Evolutionary conservation across 1,140 invertebrate species (phyloP), one percentile per base, ranked within the genome.

Genomic region (Elysia chlorotica): DNA sequence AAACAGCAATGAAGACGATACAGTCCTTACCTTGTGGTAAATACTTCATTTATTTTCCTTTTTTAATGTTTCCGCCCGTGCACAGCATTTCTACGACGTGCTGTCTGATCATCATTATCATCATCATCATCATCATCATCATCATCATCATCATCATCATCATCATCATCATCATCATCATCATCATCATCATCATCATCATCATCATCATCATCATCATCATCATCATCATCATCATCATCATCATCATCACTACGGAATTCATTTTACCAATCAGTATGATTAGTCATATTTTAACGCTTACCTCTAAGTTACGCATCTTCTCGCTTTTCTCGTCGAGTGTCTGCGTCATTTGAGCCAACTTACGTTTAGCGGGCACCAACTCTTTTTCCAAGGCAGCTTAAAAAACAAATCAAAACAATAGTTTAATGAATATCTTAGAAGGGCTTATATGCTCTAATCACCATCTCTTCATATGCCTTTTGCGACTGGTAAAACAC

Each of bases 241-340:
- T 19, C 57, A 61, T 19, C 57, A 61, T 19, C 57, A 61, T 19
- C 57, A 61, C 10, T 30, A 14, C 14, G 10, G 25, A 30, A 19
- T 23, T 14, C 57, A 48, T 10, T 48, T 48, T 48, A 14, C n/a
- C n/a, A 48, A 48, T 23, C 23, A 23, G 10, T 48, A 48, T 48
- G 41, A 48, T 48, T 14, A 10, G n/a, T 48, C n/a, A 14, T 48
- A 48, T 48, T 48, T 48, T 48, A 14, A 48, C 21, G 23, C 31
- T 54, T 41, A 67, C 65, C 65, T 67, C 65, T 19, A 67, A 1
- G 4, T 48, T 67, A 54, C 65, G 53, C 30, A 48, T 53, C 30
- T 67, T 67, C 48, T 67, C 65, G 35, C 35, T 48, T 23, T 67
- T 67, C 25, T 67, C 65, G 1, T 54, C 41, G n/a, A 67, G 48